Evolutionary conservation across 2,797 vertebrate genomes (phyloP).

Genomic region (Heterohyrax brucei): DNA sequence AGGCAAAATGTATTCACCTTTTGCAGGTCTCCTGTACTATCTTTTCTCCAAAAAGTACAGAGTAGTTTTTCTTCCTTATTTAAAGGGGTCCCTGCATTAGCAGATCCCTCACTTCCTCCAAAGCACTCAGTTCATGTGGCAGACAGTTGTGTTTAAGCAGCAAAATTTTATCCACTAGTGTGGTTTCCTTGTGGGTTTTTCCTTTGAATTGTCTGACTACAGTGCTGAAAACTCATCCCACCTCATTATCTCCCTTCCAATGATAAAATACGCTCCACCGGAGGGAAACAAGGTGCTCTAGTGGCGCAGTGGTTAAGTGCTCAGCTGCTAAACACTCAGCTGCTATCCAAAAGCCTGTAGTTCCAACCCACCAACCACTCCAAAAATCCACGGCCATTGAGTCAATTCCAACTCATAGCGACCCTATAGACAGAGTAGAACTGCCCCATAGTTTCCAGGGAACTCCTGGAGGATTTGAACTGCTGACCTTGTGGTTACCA

Average conservation of each 20-base stretch:
- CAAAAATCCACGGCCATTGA: no score
- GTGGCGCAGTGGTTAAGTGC: not conserved
- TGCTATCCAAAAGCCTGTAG: no score
- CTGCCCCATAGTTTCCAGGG: no score
- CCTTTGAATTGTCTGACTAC: not conserved
- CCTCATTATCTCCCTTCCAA: not conserved
- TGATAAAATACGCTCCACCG: not conserved
- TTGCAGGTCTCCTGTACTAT: not conserved
- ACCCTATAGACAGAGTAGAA: no score
- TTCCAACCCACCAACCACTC: no score
- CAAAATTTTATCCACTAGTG: not conserved
- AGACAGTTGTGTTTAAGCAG: not conserved
- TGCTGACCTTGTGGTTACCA: no score
- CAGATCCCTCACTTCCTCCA: not conserved
- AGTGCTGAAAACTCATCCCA: not conserved
- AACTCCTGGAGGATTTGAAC: no score
- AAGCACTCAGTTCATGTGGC: not conserved
- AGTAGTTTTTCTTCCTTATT: slow-evolving; percentile 19
- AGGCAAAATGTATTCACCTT: slow-evolving; percentile 26
- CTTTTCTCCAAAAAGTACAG: not conserved
- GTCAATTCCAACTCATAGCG: no score
- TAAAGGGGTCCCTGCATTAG: not conserved
- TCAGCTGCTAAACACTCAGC: not conserved
- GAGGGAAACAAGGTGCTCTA: not conserved
- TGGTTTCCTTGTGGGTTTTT: not conserved